Evolutionary conservation across 2,113 vertebrate genomes (phyloP), one percentile per base, ranked within the genome.

Genomic region (Pyrgilauda ruficollis): DNA sequence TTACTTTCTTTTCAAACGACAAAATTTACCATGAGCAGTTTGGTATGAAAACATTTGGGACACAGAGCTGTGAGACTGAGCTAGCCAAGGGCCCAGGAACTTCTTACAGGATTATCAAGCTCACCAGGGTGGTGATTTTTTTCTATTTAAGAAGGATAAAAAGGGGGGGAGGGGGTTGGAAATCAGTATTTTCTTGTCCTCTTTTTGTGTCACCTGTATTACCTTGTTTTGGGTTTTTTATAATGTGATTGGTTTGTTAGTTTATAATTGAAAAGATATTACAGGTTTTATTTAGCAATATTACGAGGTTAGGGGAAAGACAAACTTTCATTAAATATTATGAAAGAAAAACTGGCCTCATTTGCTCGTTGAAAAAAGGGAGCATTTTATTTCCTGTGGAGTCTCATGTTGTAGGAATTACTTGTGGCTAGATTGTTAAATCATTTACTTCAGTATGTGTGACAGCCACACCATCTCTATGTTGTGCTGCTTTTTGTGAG

Each of bases 221-320:
- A 87, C 84, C 95, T 96, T 97, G 96, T 97, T 98, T 97, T 94
- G 94, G 82, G 27, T 90, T 96, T 97, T 97, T 96, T 96, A 96
- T 96, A 88, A 95, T 96, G 97, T 95, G 95, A 94, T 97, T 97
- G 93, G 93, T 97, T 97, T 97, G 96, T 97, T 97, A 97, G 97
- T 94, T 96, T 97, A 90, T 97, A 97, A 98, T 95, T 97, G 94
- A 96, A 96, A 96, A 97, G 95, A 95, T 97, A 97, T 92, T 95
- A 90, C 86, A 98, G 97, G 96, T 96, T 97, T 98, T 98, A 98
- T 98, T 98, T 98, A 98, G 95, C 95, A 98, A 97, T 98, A 97
- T 97, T 97, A 86, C 0, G 81, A 84, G 83, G 53, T 82, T 82
- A 90, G 93, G 93, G 59, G 26, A 90, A 94, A 93, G 86, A 97